Evolutionary conservation across 2,113 vertebrate genomes (phyloP).

Genomic region (Columbina picui): DNA sequence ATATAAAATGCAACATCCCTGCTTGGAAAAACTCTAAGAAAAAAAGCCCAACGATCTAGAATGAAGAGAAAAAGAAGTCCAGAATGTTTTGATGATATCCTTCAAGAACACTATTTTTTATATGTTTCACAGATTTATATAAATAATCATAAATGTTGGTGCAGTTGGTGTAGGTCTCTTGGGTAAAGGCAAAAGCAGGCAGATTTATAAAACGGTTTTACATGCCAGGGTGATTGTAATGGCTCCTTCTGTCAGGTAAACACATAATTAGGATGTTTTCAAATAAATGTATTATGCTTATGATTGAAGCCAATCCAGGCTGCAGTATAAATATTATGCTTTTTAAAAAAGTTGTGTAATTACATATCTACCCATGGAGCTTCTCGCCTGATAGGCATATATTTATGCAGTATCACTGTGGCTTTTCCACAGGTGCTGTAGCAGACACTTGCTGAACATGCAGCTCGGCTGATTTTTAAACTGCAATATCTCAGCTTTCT

Average conservation of each 20-base stretch:
- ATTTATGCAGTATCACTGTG: slow-evolving; percentile 57
- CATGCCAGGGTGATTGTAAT: slow-evolving; percentile 53
- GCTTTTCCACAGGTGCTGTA: slow-evolving; percentile 50
- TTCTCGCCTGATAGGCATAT: slow-evolving; percentile 61
- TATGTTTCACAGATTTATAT: slow-evolving; percentile 33
- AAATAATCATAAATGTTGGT: slow-evolving; percentile 43
- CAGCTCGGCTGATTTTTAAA: slow-evolving; percentile 34
- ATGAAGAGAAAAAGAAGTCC: not conserved
- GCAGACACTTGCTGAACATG: slow-evolving; percentile 51
- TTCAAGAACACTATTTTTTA: slow-evolving; percentile 29
- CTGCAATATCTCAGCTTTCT: slow-evolving; percentile 48
- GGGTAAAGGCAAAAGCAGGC: slow-evolving; percentile 55
- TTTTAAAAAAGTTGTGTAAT: slow-evolving; percentile 49
- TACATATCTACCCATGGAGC: slow-evolving; percentile 59
- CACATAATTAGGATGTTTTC: slow-evolving; percentile 73
- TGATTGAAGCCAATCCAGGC: slow-evolving; percentile 67
- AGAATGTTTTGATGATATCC: slow-evolving; percentile 20
- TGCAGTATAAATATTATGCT: slow-evolving; percentile 58
- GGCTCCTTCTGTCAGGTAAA: slow-evolving; percentile 71
- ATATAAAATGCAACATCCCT: slow-evolving; percentile 8
- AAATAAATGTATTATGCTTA: slow-evolving; percentile 72
- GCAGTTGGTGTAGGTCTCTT: slow-evolving; percentile 44
- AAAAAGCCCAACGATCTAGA: not conserved
- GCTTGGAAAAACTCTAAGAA: not conserved
- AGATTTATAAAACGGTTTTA: slow-evolving; percentile 56